Base-by-base conservation (phyloP, 1,140 invertebrate genomes). In the Lepidotrigona ventralis region DNA sequence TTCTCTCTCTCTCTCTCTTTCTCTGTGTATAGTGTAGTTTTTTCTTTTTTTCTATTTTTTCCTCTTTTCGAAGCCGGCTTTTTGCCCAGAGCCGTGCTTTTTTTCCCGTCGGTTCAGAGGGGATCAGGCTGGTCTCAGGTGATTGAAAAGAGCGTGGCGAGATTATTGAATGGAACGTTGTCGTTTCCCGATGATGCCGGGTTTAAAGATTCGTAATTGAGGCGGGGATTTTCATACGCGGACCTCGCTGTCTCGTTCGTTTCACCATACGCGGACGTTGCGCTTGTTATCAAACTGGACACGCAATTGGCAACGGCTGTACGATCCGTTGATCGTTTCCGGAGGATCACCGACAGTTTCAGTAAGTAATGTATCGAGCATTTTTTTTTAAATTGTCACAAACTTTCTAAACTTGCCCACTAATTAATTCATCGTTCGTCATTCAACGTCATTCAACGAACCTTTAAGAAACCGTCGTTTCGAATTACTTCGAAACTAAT, bases 91-190 rank as follows among this genome's bases (percentile, higher is more conserved):
- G 21, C 33, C 12, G 14, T 11, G 33, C 26, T 21, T 71, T 70
- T 66, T 70, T 70, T 46, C 33, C 39, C 39, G 39, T 46, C 6
- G 68, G 39, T 17, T 26, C 29, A 33, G 11, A 17, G 58, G 73
- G 73, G 58, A 76, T 76, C 23, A 63, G 23, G 17, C 17, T 46
- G n/a, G 73, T 76, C 73, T 79, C 68, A 46, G 54, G 33, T 51
- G 78, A 63, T 79, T 79, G 78, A 79, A 79, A 60, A 60, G 73
- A 33, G n/a, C n/a, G 73, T 23, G 58, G 15, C 11, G 29, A 23
- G 23, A 26, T 75, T 75, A 60, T 64, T 74, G 72, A 74, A 76
- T 64, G 58, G 12, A 63, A 76, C 39, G 15, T 11, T 15, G 73
- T 17, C 23, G 56, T 19, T 76, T 26, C n/a, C 39, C 23, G 29